Percentiles rank a stretch among this genome's conserved stretches.
Conservation (phyloP, 2,797 vertebrate species). For the Lagorchestes hirsutus region DNA sequence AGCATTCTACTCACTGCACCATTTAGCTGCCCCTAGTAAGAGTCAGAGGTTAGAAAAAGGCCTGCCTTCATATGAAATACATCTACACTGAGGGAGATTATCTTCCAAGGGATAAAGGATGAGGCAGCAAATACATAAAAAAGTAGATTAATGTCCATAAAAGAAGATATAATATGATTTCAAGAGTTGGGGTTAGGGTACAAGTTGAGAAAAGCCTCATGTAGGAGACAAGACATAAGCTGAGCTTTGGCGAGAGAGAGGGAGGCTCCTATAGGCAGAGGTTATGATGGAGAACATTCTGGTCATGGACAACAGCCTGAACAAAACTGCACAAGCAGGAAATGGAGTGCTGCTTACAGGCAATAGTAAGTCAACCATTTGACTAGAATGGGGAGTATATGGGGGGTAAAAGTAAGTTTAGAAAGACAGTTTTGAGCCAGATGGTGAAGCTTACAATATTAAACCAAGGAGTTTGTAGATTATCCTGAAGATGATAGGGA, state of each 20-base stretch:
- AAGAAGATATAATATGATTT: not conserved
- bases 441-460: not conserved
- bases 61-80: not conserved
- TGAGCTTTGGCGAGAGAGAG: not conserved
- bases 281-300: not conserved
- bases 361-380: not conserved
- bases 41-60: not conserved
- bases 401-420: not conserved
- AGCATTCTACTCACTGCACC: not conserved
- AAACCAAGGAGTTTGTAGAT: not conserved
- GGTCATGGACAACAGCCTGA: not conserved
- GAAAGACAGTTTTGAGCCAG: not conserved
- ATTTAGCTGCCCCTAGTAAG: not conserved
- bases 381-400: not conserved
- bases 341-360: not conserved
- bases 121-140: not conserved
- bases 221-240: not conserved
- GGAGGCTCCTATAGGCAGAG: not conserved
- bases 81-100: not conserved
- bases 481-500: not conserved
- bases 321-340: not conserved
- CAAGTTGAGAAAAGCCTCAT: not conserved
- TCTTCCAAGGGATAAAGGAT: not conserved
- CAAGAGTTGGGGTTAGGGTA: not conserved
- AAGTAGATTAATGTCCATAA: not conserved